Base-by-base conservation (phyloP, 2,797 vertebrate species). In the Ceyx erithaca region DNA sequence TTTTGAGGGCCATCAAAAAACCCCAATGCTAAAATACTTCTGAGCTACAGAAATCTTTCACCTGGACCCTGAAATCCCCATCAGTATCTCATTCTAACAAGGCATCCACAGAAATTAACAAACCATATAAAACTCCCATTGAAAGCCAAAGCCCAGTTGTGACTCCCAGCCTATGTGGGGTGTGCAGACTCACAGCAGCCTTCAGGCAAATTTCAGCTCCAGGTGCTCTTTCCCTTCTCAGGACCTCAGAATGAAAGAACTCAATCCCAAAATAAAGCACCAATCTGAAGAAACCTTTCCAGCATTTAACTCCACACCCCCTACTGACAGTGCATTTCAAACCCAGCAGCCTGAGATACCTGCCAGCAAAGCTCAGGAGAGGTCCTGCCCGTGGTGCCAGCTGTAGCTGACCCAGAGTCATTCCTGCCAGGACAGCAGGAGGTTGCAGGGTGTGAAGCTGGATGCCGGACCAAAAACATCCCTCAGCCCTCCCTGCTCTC, bases 161-260 rank as follows among this genome's bases (percentile, higher is more conserved):
- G 52, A 69, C 54, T 54, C 1, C 0, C 80, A 75, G 90, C 21
- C 77, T 66, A 2, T 5, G 31, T 8, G 21, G 79, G 51, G 68
- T 11, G 40, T 5, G 40, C 4, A 92, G 55, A 62, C 58, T 49
- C 16, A 25, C 8, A 87, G 35, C 57, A 86, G 58, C 57, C 58
- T 71, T 54, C 58, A 87, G 80, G 49, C 14, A 81, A 77, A 93
- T 63, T 87, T 54, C 77, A 91, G 71, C 66, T 86, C 48, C 64
- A 25, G 52, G 4, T 26, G 54, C 75, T 76, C 61, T 21, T 33
- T 66, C 55, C 23, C 37, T 61, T 51, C 83, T 76, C 73, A 48
- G 35, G 64, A 75, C 51, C 26, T 83, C 62, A 69, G 52, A 69
- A 55, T 61, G 55, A 71, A 92, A 77, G 19, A 70, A 22, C 19